Conservation (phyloP, 2,113 vertebrate genomes). For the Heterotilapia buettikoferi region DNA sequence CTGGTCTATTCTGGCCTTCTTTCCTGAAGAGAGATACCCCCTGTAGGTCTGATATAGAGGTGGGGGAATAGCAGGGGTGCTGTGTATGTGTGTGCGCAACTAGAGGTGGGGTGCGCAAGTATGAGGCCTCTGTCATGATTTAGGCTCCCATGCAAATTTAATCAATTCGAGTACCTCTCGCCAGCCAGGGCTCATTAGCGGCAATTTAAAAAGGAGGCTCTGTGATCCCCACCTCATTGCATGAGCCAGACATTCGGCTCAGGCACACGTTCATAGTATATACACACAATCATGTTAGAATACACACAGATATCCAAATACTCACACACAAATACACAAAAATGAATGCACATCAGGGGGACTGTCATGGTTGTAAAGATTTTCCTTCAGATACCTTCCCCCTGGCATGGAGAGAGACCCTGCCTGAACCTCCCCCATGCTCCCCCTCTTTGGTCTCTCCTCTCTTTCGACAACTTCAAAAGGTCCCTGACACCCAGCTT, state of each 20-base stretch:
- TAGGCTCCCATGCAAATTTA: slow-evolving; percentile 82
- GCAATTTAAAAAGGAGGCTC: slow-evolving; percentile 76
- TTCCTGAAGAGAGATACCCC: slow-evolving; percentile 57
- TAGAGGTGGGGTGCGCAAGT: slow-evolving; percentile 56
- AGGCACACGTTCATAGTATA: slow-evolving; percentile 14
- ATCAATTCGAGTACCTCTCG: slow-evolving; percentile 80
- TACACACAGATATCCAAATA: slow-evolving; percentile 39
- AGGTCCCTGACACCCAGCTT: slow-evolving; percentile 65
- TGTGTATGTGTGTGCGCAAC: slow-evolving; percentile 39
- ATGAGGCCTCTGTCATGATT: slow-evolving; percentile 71
- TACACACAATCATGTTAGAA: slow-evolving; percentile 18
- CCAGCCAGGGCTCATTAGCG: slow-evolving; percentile 78
- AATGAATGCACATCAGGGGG: slow-evolving; percentile 29
- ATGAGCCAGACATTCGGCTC: slow-evolving; percentile 52
- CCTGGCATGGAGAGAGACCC: slow-evolving; percentile 64
- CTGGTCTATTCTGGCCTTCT: slow-evolving; percentile 46
- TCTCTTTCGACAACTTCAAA: slow-evolving; percentile 74
- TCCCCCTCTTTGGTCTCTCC: slow-evolving; percentile 34
- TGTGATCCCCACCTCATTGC: slow-evolving; percentile 70
- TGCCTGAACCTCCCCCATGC: background rate
- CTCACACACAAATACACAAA: slow-evolving; percentile 35
- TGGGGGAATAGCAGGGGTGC: slow-evolving; percentile 26
- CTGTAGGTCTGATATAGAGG: slow-evolving; percentile 52
- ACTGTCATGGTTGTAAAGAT: slow-evolving; percentile 72
- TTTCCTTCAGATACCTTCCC: slow-evolving; percentile 71